Conservation (phyloP, 1,140 invertebrate genomes). For the Nymphalis io region DNA sequence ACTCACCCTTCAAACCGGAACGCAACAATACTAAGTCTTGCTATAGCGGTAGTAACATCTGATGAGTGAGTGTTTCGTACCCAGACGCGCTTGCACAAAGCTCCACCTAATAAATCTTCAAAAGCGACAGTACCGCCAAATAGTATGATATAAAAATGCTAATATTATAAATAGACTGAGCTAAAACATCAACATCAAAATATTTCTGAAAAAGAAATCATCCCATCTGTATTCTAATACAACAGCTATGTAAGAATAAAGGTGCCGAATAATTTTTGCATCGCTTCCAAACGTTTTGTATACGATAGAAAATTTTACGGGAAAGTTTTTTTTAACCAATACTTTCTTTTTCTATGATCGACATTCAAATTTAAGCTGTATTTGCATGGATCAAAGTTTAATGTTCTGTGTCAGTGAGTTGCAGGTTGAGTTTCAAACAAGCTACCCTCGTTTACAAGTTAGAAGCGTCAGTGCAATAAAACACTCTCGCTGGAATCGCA, state of each 20-base stretch:
- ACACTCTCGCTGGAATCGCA: constrained; percentile 40
- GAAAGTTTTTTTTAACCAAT: constrained; percentile 37
- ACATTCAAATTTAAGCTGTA: not conserved
- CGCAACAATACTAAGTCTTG: no score
- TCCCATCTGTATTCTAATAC: constrained; percentile 33
- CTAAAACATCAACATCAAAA: not conserved
- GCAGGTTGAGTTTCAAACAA: constrained; percentile 25
- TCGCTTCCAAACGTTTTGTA: constrained; percentile 35
- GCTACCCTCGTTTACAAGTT: constrained; percentile 31
- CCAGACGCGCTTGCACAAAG: no score
- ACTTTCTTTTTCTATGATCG: constrained; percentile 1
- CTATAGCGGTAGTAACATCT: no score
- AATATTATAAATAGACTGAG: constrained; percentile 4
- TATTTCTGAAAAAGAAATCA: not conserved
- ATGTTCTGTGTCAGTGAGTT: not conserved
- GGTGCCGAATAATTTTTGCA: constrained; percentile 46
- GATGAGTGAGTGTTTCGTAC: no score
- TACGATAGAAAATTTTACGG: constrained; percentile 35
- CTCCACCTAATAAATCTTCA: no score
- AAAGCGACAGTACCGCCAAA: not conserved
- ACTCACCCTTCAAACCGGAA: no score
- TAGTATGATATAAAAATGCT: not conserved
- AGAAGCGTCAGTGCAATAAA: constrained; percentile 41
- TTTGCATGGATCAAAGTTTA: not conserved
- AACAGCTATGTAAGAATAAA: constrained; percentile 30